phyloP scores from a whole-genome alignment of 1,140 invertebrate species.

The Drosophila repleta region DNA sequence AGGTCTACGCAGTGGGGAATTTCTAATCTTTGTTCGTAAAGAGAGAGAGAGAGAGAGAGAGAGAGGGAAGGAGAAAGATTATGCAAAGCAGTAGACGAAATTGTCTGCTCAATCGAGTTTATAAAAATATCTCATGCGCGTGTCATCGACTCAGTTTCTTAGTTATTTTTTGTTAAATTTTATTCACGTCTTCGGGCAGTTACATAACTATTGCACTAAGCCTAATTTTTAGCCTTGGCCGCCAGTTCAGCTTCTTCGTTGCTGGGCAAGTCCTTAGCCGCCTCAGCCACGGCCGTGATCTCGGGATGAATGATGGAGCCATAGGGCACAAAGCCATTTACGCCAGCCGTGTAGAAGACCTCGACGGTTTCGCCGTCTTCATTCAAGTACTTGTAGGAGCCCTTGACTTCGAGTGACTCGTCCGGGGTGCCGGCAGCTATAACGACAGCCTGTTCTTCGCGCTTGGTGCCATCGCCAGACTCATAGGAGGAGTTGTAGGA shows the following conservation, averaged over 20 bases:
- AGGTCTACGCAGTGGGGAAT: constrained; percentile 29
- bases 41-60: background rate
- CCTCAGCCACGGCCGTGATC: constrained; percentile 67
- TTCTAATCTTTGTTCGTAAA: constrained; percentile 7
- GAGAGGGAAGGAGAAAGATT: background rate
- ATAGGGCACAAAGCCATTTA: constrained; percentile 74
- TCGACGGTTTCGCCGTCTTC: constrained; percentile 58
- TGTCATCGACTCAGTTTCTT: background rate
- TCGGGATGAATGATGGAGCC: constrained; percentile 63
- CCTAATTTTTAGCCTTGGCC: constrained; percentile 2
- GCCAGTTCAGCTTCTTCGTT: background rate
- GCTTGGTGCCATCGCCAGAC: constrained; percentile 58
- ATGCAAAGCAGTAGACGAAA: constrained; percentile 16
- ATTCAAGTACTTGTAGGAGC: constrained; percentile 73
- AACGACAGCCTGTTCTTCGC: constrained; percentile 46
- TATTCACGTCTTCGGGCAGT: constrained; percentile 26
- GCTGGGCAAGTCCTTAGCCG: constrained; percentile 72
- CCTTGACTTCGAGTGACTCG: constrained; percentile 62
- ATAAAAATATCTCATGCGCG: background rate
- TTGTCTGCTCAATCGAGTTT: background rate
- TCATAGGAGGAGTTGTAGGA: constrained; percentile 46
- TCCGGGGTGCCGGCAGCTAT: constrained; percentile 51
- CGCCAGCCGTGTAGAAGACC: constrained; percentile 75
- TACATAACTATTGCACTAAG: constrained; percentile 15
- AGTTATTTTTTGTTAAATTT: background rate